Conservation (phyloP, 2,888 invertebrate genomes). For the Caenorhabditis afra region DNA sequence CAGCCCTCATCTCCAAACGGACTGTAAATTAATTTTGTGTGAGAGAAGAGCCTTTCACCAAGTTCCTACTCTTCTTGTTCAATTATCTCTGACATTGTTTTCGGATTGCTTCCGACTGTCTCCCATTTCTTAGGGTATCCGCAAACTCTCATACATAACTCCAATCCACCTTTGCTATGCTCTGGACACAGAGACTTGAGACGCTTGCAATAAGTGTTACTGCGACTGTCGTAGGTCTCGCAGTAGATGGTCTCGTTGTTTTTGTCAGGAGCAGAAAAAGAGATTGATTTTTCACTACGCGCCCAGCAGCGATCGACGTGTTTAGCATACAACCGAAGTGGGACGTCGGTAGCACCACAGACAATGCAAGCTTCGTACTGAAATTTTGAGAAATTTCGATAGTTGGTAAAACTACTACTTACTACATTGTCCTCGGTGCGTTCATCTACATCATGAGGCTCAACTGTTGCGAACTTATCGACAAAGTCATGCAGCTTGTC, state of each 20-base stretch:
- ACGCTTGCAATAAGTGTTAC: constrained; percentile 94
- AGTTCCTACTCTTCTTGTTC: constrained; percentile 35
- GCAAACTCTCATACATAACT: constrained; percentile 51
- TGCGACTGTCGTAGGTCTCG: constrained; percentile 89
- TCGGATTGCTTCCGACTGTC: neutral
- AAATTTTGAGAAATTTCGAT: too few species aligned
- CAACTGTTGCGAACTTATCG: constrained; percentile 8
- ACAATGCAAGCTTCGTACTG: constrained; percentile 44
- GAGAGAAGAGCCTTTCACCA: neutral
- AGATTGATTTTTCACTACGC: constrained; percentile 70
- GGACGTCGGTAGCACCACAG: constrained; percentile 40
- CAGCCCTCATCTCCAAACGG: constrained; percentile 67
- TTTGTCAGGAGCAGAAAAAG: constrained; percentile 81
- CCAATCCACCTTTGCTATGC: constrained; percentile 83
- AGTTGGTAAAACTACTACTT: neutral
- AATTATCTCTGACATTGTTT: constrained; percentile 33
- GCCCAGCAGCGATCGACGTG: constrained; percentile 76
- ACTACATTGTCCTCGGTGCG: constrained; percentile 43
- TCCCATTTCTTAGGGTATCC: constrained; percentile 66
- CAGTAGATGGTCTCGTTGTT: constrained; percentile 88
- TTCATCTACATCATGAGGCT: constrained; percentile 23
- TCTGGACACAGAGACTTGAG: constrained; percentile 96
- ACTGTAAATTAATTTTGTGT: constrained; percentile 46
- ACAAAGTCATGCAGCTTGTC: constrained; percentile 36
- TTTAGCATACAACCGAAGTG: constrained; percentile 44